A percentile compares a stretch with the other conserved stretches of the same genome.
Conservation (phyloP, 2,113 vertebrate genomes). For the Etheostoma cragini region DNA sequence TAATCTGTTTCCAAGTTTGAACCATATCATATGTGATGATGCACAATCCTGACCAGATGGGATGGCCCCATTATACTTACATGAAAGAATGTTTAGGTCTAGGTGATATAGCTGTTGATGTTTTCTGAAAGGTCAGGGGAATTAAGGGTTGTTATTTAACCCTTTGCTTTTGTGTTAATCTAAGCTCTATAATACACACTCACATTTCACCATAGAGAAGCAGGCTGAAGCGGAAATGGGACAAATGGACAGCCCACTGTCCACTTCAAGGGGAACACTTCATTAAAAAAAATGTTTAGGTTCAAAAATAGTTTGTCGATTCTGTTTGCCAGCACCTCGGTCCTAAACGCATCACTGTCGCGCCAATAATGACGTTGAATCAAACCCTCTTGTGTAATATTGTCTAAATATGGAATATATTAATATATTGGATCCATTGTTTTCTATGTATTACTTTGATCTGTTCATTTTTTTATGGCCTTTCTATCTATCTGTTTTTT, state of each 20-base stretch:
- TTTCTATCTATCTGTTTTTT: neutral
- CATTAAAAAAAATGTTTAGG: neutral
- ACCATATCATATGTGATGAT: conserved; percentile 15
- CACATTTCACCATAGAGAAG: conserved; percentile 18
- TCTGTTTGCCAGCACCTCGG: neutral
- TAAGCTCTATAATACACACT: conserved; percentile 11
- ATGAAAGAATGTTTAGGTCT: neutral
- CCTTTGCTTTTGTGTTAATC: conserved; percentile 41
- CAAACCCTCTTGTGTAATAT: too few species aligned
- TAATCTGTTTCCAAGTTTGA: neutral
- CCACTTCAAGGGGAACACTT: neutral
- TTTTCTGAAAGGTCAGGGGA: conserved; percentile 56
- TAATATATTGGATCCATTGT: neutral
- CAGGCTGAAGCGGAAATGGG: neutral
- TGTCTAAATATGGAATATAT: neutral
- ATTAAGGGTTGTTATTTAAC: conserved; percentile 62
- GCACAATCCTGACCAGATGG: conserved; percentile 34
- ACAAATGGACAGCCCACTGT: neutral
- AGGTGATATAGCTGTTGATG: conserved; percentile 34
- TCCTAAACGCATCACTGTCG: too few species aligned
- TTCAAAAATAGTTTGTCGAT: neutral
- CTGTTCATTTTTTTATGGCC: neutral
- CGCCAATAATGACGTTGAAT: too few species aligned
- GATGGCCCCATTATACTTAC: neutral
- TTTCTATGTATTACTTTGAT: neutral